Conservation (phyloP, 2,797 vertebrate species). For the Alosa sapidissima region DNA sequence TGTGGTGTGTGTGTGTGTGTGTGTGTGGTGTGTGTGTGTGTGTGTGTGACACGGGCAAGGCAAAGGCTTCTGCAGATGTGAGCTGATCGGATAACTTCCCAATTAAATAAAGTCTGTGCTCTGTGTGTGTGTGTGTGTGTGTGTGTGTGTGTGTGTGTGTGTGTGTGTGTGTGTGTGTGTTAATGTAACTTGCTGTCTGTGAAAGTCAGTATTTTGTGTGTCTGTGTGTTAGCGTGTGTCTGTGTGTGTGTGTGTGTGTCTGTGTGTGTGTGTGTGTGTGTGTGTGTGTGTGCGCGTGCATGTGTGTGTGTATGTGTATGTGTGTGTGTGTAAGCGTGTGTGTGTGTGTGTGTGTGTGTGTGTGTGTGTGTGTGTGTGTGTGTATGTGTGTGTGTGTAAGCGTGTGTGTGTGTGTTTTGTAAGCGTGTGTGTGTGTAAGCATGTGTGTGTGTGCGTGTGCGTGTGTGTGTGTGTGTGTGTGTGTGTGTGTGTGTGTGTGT, state of each 20-base stretch:
- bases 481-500: conserved; percentile 6
- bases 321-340: background rate
- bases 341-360: background rate
- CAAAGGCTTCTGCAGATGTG: conserved; percentile 77
- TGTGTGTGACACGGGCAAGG: conserved; percentile 29
- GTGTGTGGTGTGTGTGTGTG: too few relatives aligned
- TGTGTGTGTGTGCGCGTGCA: background rate
- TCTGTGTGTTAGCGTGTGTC: background rate
- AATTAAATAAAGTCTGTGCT: conserved; percentile 65
- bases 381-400: background rate
- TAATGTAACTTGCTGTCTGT: background rate
- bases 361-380: background rate
- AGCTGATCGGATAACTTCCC: conserved; percentile 68
- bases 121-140: conserved; percentile 66
- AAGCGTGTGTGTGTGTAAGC: background rate
- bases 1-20: too few relatives aligned
- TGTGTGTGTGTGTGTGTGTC: conserved; percentile 59
- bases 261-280: background rate
- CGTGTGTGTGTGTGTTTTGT: conserved; percentile 12
- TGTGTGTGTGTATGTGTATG: background rate
- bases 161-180: conserved; percentile 31
- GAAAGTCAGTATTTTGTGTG: background rate
- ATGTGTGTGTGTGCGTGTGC: background rate
- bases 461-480: background rate
- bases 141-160: conserved; percentile 41